Conservation (phyloP, 2,113 vertebrate species). For the Microcebus griseorufus region DNA sequence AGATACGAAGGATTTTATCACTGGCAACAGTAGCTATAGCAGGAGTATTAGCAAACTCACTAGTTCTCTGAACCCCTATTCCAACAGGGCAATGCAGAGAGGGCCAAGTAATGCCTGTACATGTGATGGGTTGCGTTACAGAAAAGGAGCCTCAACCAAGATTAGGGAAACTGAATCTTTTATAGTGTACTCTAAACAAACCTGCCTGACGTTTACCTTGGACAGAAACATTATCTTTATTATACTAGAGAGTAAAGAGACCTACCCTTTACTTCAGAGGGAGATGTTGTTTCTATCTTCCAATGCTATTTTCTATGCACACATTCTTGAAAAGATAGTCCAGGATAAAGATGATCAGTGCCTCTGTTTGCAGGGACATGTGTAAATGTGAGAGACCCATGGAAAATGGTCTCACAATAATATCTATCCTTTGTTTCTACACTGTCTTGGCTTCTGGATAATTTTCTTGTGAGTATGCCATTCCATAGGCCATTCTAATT, state of each 20-base stretch:
- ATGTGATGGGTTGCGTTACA: neutral
- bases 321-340: neutral
- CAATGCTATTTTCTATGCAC: neutral
- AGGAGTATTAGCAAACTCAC: neutral
- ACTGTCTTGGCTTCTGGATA: neutral
- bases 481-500: conserved; percentile 8
- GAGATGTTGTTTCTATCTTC: neutral
- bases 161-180: neutral
- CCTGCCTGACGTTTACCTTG: neutral
- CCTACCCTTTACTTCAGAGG: conserved; percentile 3
- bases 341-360: neutral
- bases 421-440: neutral
- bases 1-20: neutral
- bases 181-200: neutral
- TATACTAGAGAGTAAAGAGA: neutral
- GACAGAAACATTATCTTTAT: neutral
- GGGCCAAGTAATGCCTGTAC: too few species aligned
- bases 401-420: neutral
- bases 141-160: neutral
- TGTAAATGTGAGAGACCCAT: neutral
- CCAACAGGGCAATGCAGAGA: neutral
- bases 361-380: neutral
- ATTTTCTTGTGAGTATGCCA: neutral
- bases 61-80: neutral
- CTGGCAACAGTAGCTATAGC: too few species aligned